These are phyloP conservation scores for Apus apus DNA, from an alignment of 2,113 vertebrate species.

Conservation along the genomic window DNA sequence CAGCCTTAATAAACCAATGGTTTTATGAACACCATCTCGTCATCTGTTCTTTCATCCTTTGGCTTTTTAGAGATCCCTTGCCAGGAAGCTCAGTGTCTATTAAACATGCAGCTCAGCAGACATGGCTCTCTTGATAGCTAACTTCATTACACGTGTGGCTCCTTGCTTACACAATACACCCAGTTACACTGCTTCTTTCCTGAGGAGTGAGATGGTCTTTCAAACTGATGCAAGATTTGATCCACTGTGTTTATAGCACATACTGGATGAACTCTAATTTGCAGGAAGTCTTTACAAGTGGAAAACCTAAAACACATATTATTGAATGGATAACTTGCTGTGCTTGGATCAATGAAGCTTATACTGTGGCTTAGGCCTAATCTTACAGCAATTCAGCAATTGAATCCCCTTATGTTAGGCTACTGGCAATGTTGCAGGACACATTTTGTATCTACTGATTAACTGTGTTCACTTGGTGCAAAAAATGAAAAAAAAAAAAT, in stretches of 20 bases:
- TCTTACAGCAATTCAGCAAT: slow-evolving; percentile 57
- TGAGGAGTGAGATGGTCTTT: not conserved
- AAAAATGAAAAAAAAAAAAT: slow-evolving; percentile 54
- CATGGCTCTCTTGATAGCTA: not conserved
- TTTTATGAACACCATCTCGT: not conserved
- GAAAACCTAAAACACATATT: slow-evolving; percentile 68
- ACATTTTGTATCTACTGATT: slow-evolving; percentile 30
- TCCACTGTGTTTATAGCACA: slow-evolving; percentile 21
- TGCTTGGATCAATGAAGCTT: slow-evolving; percentile 71
- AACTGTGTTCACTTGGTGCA: slow-evolving; percentile 38
- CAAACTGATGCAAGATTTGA: slow-evolving; percentile 14
- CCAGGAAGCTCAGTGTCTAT: not conserved
- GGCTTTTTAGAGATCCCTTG: not conserved
- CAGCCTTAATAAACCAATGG: not conserved
- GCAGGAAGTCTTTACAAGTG: slow-evolving; percentile 68
- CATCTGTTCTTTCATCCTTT: not conserved
- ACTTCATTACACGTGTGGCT: not conserved
- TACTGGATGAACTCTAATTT: slow-evolving; percentile 60
- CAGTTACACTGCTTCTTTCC: not conserved
- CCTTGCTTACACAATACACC: slow-evolving; percentile 1
- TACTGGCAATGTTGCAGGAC: slow-evolving; percentile 52
- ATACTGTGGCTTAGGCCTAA: slow-evolving; percentile 66
- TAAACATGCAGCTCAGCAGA: not conserved
- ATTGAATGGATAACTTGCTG: slow-evolving; percentile 65
- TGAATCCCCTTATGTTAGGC: slow-evolving; percentile 41